Evolutionary conservation across 2,888 invertebrate genomes (phyloP).

Genomic region (Scaptomyza tumidula): DNA sequence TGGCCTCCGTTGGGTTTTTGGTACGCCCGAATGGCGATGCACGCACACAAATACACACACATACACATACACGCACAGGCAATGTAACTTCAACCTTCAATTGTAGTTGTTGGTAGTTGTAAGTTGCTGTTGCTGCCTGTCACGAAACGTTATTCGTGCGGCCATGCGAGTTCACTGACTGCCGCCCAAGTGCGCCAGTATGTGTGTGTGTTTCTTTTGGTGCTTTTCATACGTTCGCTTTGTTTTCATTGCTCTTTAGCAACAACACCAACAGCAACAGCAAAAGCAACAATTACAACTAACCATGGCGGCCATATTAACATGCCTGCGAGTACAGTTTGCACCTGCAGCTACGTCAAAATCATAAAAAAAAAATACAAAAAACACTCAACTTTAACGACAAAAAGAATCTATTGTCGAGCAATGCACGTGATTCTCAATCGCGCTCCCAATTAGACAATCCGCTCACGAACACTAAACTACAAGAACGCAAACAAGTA

Average conservation of each 20-base stretch:
- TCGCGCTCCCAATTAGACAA: conserved; percentile 68
- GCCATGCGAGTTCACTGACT: conserved; percentile 81
- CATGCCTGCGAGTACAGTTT: conserved; percentile 70
- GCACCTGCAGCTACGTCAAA: conserved; percentile 74
- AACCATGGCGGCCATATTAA: conserved; percentile 77
- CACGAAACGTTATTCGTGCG: conserved; percentile 82
- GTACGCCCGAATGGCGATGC: conserved; percentile 80
- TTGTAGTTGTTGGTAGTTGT: conserved; percentile 60
- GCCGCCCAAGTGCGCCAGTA: conserved; percentile 63
- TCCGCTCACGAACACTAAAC: conserved; percentile 64
- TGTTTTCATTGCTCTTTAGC: conserved; percentile 73
- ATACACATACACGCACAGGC: conserved; percentile 46
- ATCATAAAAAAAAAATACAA: conserved; percentile 55
- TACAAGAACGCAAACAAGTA: conserved; percentile 65
- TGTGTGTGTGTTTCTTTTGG: conserved; percentile 55
- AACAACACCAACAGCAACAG: conserved; percentile 40
- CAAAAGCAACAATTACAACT: conserved; percentile 39
- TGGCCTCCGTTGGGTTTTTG: conserved; percentile 74
- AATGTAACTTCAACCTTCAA: conserved; percentile 77
- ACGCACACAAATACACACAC: conserved; percentile 61
- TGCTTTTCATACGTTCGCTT: conserved; percentile 75
- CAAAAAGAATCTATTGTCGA: conserved; percentile 72
- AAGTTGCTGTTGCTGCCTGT: conserved; percentile 62
- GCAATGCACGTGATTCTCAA: conserved; percentile 76
- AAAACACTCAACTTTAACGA: conserved; percentile 59